These are phyloP conservation scores for Tragelaphus scriptus DNA, from an alignment of 2,113 vertebrate genomes.

Conservation along the genomic window DNA sequence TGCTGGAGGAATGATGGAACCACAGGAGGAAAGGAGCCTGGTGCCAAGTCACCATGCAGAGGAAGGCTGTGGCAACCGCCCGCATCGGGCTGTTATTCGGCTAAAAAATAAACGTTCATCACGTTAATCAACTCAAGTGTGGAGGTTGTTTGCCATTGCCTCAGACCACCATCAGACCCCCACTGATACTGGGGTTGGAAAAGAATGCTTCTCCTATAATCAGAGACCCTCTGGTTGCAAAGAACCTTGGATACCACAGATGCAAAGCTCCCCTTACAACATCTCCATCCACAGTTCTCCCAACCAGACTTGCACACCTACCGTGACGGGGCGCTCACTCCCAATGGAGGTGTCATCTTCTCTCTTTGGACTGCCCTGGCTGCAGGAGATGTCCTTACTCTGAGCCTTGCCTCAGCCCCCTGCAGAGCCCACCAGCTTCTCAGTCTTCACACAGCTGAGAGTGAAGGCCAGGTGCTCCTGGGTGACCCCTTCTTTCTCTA, in stretches of 20 bases:
- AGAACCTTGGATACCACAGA: neutral
- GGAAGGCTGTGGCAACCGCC: neutral
- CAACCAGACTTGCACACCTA: neutral
- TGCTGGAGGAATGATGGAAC: neutral
- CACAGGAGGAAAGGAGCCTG: neutral
- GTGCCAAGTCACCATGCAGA: neutral
- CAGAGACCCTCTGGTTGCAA: neutral
- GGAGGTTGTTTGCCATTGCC: rapidly evolving
- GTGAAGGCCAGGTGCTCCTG: neutral
- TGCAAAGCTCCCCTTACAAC: no score
- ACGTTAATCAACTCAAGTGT: rapidly evolving
- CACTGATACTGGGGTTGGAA: rapidly evolving
- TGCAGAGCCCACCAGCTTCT: neutral
- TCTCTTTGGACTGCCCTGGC: neutral
- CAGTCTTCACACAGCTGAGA: rapidly evolving
- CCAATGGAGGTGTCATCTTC: rapidly evolving
- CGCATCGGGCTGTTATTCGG: neutral
- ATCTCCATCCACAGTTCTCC: neutral
- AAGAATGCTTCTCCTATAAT: neutral
- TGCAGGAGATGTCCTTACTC: neutral
- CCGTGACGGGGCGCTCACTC: neutral
- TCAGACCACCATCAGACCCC: rapidly evolving
- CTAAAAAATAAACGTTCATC: neutral
- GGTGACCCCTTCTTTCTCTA: neutral
- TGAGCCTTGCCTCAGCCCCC: rapidly evolving